Base-by-base conservation (phyloP, 1,140 invertebrate species). In the Radopholus similis region DNA sequence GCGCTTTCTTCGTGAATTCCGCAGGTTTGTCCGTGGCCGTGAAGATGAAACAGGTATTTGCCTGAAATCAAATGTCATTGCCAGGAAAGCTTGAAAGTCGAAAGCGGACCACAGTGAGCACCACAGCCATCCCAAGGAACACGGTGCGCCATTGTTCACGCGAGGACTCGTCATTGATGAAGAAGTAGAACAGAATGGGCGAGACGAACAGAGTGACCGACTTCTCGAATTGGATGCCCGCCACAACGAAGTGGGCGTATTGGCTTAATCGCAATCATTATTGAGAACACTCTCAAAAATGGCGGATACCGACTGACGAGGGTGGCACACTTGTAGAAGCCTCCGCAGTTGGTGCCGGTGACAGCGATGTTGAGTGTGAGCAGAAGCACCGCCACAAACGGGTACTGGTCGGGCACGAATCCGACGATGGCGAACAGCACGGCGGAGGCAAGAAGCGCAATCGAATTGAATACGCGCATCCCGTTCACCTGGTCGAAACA, bases 11-110 rank as follows among this genome's bases (percentile, higher is more conserved):
- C 5, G 77, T 79, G 35, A 77, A 77, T 58, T 68, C 34, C 26
- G 73, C 77, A 37, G 76, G 77, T 65, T 77, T 32, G n/a, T 79
- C 76, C 3, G 76, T 79, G 11, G 70, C 76, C 44, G 69, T 64
- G 38, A 54, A 63, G 35, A 59, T 74, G 49, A 77, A 77, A n/a
- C 75, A 53, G 38, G 70, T 56, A 62, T 77, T 77, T 55, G 63
- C 63, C 63, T 64, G 21, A 42, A 42, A 42, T 57, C 26, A 65
- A 56, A 32, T 59, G 30, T 11, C 28, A 56, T 40, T 37, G 18
- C 28, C 11, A 23, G 6, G 26, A 13, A 23, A 13, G 26, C 47
- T 58, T 40, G 11, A 23, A 13, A 26, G 21, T 21, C 13, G 34
- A 15, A 58, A 13, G 15, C 11, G 23, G 0, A 8, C 9, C 13